A percentile compares a stretch with the other conserved stretches of the same genome.
Evolutionary conservation across 2,888 invertebrate genomes (phyloP).

Genomic region (Leucania comma): DNA sequence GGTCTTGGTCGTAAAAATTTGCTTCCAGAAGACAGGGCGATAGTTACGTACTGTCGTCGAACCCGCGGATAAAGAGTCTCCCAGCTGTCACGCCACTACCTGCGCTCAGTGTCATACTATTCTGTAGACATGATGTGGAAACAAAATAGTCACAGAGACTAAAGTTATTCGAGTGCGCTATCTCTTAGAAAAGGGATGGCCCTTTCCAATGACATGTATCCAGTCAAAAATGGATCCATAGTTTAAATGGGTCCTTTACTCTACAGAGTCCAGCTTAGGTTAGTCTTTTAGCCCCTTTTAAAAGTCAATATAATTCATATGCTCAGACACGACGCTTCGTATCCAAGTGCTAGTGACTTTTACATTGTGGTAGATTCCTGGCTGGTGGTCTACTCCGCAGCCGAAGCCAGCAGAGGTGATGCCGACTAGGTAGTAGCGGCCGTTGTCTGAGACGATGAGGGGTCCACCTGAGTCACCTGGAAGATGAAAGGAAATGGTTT

Average conservation of each 20-base stretch:
- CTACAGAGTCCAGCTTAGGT: not conserved
- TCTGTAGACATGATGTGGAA: too few relatives aligned
- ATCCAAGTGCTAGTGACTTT: constrained; percentile 93
- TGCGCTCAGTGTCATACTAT: too few relatives aligned
- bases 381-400: constrained; percentile 96
- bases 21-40: too few relatives aligned
- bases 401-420: constrained; percentile 97
- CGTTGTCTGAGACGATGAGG: constrained; percentile 92
- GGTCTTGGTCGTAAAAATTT: too few relatives aligned
- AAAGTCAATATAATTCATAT: constrained; percentile 76
- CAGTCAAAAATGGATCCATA: not conserved
- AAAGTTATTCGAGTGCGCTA: too few relatives aligned
- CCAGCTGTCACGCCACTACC: too few relatives aligned
- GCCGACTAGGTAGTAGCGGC: constrained; percentile 94
- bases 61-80: too few relatives aligned
- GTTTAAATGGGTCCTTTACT: not conserved
- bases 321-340: constrained; percentile 86
- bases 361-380: constrained; percentile 96
- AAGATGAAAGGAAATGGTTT: constrained; percentile 7
- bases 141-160: too few relatives aligned
- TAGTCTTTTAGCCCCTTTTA: constrained; percentile 6
- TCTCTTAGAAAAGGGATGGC: not conserved
- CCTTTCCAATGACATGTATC: not conserved
- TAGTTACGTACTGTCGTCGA: too few relatives aligned
- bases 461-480: constrained; percentile 96